Percentiles rank a stretch among this genome's conserved stretches.
These are phyloP conservation scores for Nycticryphes semicollaris DNA, from an alignment of 2,113 vertebrate species.

Conservation along the genomic window DNA sequence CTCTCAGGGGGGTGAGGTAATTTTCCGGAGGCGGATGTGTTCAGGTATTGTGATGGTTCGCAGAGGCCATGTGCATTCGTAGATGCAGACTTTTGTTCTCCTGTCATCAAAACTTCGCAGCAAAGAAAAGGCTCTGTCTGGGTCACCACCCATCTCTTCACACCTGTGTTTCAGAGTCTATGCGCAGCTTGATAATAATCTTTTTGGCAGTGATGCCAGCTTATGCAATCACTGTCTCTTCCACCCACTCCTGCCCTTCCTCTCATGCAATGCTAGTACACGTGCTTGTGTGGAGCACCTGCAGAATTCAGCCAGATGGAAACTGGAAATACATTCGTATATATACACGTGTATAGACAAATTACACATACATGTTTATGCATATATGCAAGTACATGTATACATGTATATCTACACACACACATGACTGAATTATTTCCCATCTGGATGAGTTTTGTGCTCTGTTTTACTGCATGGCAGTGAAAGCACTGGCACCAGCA, in stretches of 20 bases:
- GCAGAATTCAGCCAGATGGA: neutral
- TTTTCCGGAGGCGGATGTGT: neutral
- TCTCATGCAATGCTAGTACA: neutral
- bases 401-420: neutral
- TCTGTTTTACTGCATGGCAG: neutral
- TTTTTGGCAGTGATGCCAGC: conserved; percentile 23
- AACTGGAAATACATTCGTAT: neutral
- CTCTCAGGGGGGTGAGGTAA: neutral
- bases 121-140: neutral
- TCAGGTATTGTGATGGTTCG: neutral
- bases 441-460: neutral
- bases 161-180: neutral
- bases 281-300: neutral
- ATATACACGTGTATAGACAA: neutral
- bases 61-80: neutral
- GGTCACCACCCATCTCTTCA: conserved; percentile 9
- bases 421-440: neutral
- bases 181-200: conserved; percentile 4
- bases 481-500: neutral
- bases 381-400: neutral
- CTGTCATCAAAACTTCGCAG: neutral
- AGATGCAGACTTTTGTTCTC: neutral
- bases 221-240: neutral
- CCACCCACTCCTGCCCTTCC: conserved; percentile 33
- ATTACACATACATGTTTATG: neutral